Conservation (phyloP, 64 coral and sea anemone genomes). For the Montipora sp. region DNA sequence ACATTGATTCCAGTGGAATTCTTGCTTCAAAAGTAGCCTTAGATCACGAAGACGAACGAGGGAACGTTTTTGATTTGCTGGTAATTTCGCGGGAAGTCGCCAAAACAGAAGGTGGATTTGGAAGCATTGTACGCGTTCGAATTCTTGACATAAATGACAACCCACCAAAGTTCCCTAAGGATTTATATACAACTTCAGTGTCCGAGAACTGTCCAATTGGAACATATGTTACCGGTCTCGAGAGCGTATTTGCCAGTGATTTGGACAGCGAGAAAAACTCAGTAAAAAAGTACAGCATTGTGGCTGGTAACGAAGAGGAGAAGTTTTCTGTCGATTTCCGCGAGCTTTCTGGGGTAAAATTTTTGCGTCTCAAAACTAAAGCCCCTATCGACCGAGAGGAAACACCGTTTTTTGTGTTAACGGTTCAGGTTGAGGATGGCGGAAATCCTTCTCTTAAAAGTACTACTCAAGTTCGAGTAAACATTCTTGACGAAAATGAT, state of each 20-base stretch:
- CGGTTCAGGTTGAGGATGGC: slow-evolving; percentile 82
- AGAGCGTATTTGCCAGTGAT: slow-evolving; percentile 84
- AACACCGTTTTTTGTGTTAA: slow-evolving; percentile 81
- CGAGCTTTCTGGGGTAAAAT: slow-evolving; percentile 81
- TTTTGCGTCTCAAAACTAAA: slow-evolving; percentile 85
- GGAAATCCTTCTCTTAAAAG: slow-evolving; percentile 61
- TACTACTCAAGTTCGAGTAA: slow-evolving; percentile 80
- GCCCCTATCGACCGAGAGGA: slow-evolving; percentile 85
- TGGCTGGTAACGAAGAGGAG: slow-evolving; percentile 83
- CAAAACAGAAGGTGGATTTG: slow-evolving; percentile 53
- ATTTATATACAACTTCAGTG: slow-evolving; percentile 78
- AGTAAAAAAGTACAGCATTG: slow-evolving; percentile 78
- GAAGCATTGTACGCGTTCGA: slow-evolving; percentile 63
- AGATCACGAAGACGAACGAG: slow-evolving; percentile 88
- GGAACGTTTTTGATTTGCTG: slow-evolving; percentile 85
- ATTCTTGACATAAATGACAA: slow-evolving; percentile 91
- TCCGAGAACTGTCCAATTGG: slow-evolving; percentile 66
- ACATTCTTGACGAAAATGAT: slow-evolving; percentile 95
- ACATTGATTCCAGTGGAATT: slow-evolving; percentile 74
- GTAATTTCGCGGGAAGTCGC: slow-evolving; percentile 72
- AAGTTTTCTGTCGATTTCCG: slow-evolving; percentile 80
- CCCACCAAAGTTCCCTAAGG: slow-evolving; percentile 76
- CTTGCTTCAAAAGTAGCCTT: slow-evolving; percentile 83
- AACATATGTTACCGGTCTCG: slow-evolving; percentile 79
- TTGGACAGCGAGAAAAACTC: slow-evolving; percentile 84